Conservation (phyloP, 2,888 invertebrate species). For the Idaea straminata region DNA sequence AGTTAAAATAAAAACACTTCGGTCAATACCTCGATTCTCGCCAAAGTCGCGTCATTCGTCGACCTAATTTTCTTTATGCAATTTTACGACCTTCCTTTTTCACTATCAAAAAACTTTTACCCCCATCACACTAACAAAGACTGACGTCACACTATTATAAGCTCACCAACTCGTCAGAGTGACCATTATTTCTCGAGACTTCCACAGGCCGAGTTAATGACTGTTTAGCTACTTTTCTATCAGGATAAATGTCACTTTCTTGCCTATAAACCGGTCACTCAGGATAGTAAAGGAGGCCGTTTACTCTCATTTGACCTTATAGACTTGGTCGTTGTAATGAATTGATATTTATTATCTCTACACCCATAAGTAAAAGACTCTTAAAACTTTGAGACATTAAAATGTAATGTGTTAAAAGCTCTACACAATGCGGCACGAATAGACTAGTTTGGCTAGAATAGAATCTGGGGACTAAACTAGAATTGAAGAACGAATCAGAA, state of each 20-base stretch:
- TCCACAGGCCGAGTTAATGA: slow-evolving; percentile 21
- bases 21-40: not conserved
- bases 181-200: not conserved
- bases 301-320: slow-evolving; percentile 60
- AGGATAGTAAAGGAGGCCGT: slow-evolving; percentile 51
- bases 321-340: slow-evolving; percentile 37
- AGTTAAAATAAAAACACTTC: too few relatives aligned
- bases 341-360: slow-evolving; percentile 45
- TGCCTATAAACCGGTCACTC: slow-evolving; percentile 64
- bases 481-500: too few relatives aligned
- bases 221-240: slow-evolving; percentile 38
- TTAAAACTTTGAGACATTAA: not conserved
- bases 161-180: not conserved
- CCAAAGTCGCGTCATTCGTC: not conserved
- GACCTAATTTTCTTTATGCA: not conserved
- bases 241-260: slow-evolving; percentile 62
- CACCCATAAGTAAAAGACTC: slow-evolving; percentile 16
- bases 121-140: not conserved
- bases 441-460: too few relatives aligned
- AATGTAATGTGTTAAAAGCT: too few relatives aligned
- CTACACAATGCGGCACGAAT: too few relatives aligned
- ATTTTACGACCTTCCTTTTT: not conserved
- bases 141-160: not conserved
- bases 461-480: too few relatives aligned
- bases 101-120: not conserved